Percentiles rank a stretch among this genome's conserved stretches.
phyloP scores from a whole-genome alignment of 1,140 invertebrate species.

The Penaeus japonicus region DNA sequence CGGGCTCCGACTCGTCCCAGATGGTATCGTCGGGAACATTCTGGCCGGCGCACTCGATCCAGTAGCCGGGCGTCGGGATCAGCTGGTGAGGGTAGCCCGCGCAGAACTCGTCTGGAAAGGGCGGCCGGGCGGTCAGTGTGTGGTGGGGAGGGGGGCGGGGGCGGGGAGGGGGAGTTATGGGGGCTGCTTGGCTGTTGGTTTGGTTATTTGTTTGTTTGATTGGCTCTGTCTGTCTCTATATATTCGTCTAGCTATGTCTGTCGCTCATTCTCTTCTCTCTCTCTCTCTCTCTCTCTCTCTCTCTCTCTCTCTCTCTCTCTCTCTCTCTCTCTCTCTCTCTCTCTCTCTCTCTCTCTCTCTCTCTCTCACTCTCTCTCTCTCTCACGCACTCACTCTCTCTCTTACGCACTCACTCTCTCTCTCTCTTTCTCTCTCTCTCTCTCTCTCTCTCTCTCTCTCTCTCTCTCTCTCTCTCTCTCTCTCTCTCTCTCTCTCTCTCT shows the following conservation, averaged over 20 bases:
- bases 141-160: background rate
- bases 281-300: background rate
- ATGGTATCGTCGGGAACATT: conserved; percentile 79
- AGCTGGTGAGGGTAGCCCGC: conserved; percentile 91
- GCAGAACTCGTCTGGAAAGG: conserved; percentile 83
- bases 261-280: background rate
- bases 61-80: conserved; percentile 89
- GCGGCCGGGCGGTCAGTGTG: background rate
- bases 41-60: conserved; percentile 92
- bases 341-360: conserved; percentile 18
- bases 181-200: too few species aligned
- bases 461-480: conserved; percentile 11
- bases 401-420: too few species aligned
- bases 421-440: conserved; percentile 20
- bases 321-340: background rate
- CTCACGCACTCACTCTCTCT: too few species aligned
- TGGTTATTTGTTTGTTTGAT: too few species aligned
- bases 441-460: background rate
- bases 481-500: background rate
- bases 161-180: too few species aligned
- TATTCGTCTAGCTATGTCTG: too few species aligned
- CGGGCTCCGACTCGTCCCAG: conserved; percentile 85
- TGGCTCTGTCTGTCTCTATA: too few species aligned
- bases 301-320: conserved; percentile 19
- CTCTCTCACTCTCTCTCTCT: background rate